These are phyloP conservation scores for Leucopsar rothschildi DNA, from an alignment of 2,113 vertebrate genomes.

Conservation along the genomic window DNA sequence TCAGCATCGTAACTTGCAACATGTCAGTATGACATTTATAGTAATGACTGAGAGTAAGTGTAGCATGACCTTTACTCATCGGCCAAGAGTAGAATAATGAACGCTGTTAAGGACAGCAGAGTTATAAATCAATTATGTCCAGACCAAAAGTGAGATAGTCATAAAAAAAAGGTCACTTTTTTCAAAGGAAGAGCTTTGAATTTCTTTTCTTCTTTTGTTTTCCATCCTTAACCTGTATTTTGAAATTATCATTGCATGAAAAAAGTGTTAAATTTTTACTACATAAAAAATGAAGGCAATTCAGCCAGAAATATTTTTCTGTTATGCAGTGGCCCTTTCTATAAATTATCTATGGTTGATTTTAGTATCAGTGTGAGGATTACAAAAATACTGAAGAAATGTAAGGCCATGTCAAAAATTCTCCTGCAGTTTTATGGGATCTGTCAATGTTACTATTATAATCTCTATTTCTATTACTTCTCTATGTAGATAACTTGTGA, in stretches of 20 bases:
- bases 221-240: not conserved
- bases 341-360: not conserved
- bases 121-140: not conserved
- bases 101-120: not conserved
- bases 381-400: not conserved
- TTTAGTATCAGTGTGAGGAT: not conserved
- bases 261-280: not conserved
- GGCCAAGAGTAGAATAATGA: not conserved
- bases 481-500: not conserved
- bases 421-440: not conserved
- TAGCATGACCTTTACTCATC: not conserved
- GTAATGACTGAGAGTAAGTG: not conserved
- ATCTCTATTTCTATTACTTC: not conserved
- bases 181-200: not conserved
- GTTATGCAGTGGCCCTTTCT: not conserved
- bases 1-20: not conserved
- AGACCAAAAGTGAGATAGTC: not conserved
- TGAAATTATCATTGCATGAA: not conserved
- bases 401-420: not conserved
- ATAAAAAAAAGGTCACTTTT: not conserved
- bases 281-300: not conserved
- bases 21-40: not conserved
- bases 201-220: slow-evolving; percentile 7
- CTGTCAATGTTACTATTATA: not conserved
- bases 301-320: not conserved